phyloP scores from a whole-genome alignment of 64 coral and sea anemone genomes.

The Montipora cactus region DNA sequence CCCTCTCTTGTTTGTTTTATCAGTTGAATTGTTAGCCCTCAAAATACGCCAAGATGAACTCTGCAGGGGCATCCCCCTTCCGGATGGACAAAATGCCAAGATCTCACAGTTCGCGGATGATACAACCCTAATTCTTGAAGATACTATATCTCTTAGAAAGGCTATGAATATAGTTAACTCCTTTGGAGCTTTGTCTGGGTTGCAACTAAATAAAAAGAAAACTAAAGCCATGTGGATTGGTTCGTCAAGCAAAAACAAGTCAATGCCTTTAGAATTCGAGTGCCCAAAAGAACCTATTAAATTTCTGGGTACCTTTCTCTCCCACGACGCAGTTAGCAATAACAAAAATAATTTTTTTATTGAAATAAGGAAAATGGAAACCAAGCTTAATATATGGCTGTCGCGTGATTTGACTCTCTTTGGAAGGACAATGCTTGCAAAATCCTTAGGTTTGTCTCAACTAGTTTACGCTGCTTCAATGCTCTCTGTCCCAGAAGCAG shows the following conservation, averaged over 20 bases:
- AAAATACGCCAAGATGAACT: no score
- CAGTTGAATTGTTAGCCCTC: no score
- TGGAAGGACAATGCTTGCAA: background rate
- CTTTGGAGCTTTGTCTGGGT: background rate
- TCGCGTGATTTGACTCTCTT: background rate
- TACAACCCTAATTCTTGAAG: no score
- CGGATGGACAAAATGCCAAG: no score
- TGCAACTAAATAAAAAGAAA: background rate
- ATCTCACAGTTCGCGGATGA: no score
- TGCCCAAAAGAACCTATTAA: background rate
- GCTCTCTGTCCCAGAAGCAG: background rate
- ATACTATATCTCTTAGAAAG: no score
- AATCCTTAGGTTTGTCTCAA: background rate
- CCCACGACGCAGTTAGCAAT: background rate
- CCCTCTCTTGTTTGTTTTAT: conserved; percentile 11
- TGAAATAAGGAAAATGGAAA: background rate
- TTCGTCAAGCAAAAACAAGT: background rate
- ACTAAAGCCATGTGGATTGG: conserved; percentile 2
- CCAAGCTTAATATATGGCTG: conserved; percentile 19
- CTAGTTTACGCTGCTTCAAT: conserved; percentile 16
- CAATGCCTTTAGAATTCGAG: background rate
- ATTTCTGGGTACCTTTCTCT: background rate
- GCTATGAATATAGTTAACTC: no score
- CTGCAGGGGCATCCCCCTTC: no score
- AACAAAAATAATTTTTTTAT: background rate